Conservation (phyloP, 2,797 vertebrate genomes). For the Oryzias sinensis region DNA sequence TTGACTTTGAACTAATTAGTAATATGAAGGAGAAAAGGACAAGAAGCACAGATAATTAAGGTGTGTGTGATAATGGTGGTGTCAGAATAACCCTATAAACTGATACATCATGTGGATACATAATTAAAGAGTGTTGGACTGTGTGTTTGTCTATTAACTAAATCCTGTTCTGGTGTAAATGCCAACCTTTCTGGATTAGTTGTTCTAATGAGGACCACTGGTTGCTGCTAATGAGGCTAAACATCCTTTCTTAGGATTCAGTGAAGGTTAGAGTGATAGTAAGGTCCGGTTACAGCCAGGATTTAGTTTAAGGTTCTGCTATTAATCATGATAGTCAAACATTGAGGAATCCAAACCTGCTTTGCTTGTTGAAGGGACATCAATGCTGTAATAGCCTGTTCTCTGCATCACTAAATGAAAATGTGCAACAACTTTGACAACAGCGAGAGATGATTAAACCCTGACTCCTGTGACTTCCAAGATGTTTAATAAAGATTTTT, state of each 20-base stretch:
- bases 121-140: constrained; percentile 9
- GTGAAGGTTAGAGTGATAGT: background rate
- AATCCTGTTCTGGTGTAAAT: background rate
- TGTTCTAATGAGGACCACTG: background rate
- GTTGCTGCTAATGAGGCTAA: background rate
- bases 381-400: background rate
- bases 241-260: background rate
- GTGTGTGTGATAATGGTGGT: constrained; percentile 12
- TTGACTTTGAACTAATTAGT: constrained; percentile 10
- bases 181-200: no score
- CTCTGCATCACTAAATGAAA: no score
- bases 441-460: no score
- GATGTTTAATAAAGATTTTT: no score
- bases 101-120: constrained; percentile 21
- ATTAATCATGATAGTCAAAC: no score
- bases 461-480: no score
- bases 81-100: constrained; percentile 9
- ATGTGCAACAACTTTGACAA: no score
- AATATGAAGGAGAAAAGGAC: background rate
- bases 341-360: background rate
- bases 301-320: background rate
- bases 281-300: background rate
- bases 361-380: background rate
- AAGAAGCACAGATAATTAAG: constrained; percentile 8
- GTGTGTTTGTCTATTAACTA: background rate